Evolutionary conservation across 2,113 vertebrate genomes (phyloP), one percentile per base, ranked within the genome.

Genomic region (Colossoma macropomum): DNA sequence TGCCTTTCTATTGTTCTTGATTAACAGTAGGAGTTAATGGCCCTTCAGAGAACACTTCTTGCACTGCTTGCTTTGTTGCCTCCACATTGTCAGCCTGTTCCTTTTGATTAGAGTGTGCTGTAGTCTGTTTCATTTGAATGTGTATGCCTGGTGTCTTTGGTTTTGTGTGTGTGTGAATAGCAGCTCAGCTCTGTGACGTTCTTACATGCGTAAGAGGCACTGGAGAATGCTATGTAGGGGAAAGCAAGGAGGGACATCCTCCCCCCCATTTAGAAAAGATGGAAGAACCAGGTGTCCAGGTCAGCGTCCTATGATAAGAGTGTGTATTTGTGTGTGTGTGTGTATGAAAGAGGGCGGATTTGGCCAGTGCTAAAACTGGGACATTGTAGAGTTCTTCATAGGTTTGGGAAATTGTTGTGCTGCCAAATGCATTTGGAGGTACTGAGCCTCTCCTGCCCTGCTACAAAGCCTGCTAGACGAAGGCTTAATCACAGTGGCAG

Each of bases 1-100:
- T 41, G 15, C 74, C 19, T 52, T 48, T 62, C 41, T 69, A 27
- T 34, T 66, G 60, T 85, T 66, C 50, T 68, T 82, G 59, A 74
- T 79, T 54, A 85, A 62, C 38, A 48, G 63, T 65, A 56, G n/a
- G 28, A 28, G 41, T 38, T 62, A 63, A 69, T 65, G 28, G 60
- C 23, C 59, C 34, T 63, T 77, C 38, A 77, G 38, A 65, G 75
- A 3, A 30, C 21, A 21, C 30, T 32, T 32, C 65, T 19, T 19
- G 27, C 30, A 32, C 2, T 23, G 21, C 54, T 62, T 11, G 11
- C 68, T 45, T 70, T 62, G 59, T 62, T 25, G 9, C 68, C 68
- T 70, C 68, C 21, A 21, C 17, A 9, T 70, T 10, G 15, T 70
- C 34, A 21, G 0, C 68, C 32, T 13, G 32, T 9, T 10, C 34